Evolutionary conservation across 1,140 invertebrate genomes (phyloP), one percentile per base, ranked within the genome.

Genomic region (Pseudoatta argentina): DNA sequence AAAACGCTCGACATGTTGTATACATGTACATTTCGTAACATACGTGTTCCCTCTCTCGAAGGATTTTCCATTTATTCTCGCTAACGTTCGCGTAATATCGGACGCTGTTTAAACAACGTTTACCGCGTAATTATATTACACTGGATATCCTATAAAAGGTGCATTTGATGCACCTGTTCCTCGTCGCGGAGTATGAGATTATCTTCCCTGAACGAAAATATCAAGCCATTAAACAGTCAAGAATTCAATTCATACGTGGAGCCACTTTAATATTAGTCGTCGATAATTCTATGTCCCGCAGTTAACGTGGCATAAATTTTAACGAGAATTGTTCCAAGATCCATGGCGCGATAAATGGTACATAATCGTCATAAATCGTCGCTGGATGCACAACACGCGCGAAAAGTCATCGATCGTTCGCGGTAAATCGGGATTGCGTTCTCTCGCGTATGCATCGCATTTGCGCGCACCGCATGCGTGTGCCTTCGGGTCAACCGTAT

Each of bases 401-500:
- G 72, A 39, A 61, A 55, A 27, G 30, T 55, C 18, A 81, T 34
- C 69, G 87, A 88, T 88, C 57, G 79, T 72, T 89, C 72, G 6
- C 57, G 21, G n/a, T 10, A 48, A 67, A 86, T 85, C 79, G 24
- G 67, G 27, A 79, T 79, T 69, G 64, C n/a, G 69, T 57, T 14
- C 39, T 30, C 39, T 48, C 10, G 63, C 21, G 66, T 85, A 72
- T 85, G 87, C 87, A 88, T 4, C 21, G 86, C 78, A 77, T 88
- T 78, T 85, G 86, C 72, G 86, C 7, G 55, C 73, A 78, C 16
- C 27, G 61, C 85, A 76, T 85, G 87, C 66, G 86, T 76, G 67
- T 79, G 75, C 86, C 79, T 89, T 90, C 73, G 34, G 48, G 53
- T 89, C 79, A 73, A 34, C 24, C 57, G 51, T 78, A 66, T 72